Percentiles rank a stretch among this genome's conserved stretches.
Evolutionary conservation across 2,888 invertebrate species (phyloP).

Genomic region (Dicyrtomina minuta): DNA sequence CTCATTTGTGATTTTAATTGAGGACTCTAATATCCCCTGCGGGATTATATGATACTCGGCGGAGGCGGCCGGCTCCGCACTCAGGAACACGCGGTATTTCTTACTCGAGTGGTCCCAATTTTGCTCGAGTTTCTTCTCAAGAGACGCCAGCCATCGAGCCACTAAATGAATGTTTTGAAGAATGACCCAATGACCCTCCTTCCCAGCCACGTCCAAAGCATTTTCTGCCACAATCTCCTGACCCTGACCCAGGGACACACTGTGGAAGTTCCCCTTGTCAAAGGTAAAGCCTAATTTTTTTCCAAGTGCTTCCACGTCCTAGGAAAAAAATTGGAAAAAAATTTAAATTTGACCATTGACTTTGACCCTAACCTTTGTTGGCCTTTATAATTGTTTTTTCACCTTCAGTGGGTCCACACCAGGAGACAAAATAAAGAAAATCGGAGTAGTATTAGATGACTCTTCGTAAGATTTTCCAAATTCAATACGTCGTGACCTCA

Average conservation of each 20-base stretch:
- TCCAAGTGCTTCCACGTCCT: constrained; percentile 89
- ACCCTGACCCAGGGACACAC: too few relatives aligned
- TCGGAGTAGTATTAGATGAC: constrained; percentile 87
- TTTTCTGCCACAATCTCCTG: constrained; percentile 91
- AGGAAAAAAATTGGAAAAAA: too few relatives aligned
- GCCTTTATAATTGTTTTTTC: too few relatives aligned
- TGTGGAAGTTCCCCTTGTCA: constrained; percentile 87
- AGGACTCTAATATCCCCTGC: constrained; percentile 85
- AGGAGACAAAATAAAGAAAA: constrained; percentile 94
- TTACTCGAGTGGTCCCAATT: constrained; percentile 76
- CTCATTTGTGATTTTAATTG: constrained; percentile 96
- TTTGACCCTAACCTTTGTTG: too few relatives aligned
- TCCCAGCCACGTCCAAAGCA: constrained; percentile 84
- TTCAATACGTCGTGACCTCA: constrained; percentile 86
- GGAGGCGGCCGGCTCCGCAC: constrained; percentile 89
- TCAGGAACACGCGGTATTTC: constrained; percentile 85
- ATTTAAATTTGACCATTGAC: too few relatives aligned
- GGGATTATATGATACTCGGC: constrained; percentile 89
- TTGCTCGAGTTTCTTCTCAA: constrained; percentile 89
- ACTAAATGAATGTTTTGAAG: constrained; percentile 83
- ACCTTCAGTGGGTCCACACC: constrained; percentile 96
- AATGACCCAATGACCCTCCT: constrained; percentile 92
- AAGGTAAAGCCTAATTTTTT: too few relatives aligned
- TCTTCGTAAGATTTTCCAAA: constrained; percentile 93
- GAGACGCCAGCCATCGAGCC: constrained; percentile 81